Evolutionary conservation across 2,888 invertebrate species (phyloP).

Genomic region (Meiosimyza decipiens): DNA sequence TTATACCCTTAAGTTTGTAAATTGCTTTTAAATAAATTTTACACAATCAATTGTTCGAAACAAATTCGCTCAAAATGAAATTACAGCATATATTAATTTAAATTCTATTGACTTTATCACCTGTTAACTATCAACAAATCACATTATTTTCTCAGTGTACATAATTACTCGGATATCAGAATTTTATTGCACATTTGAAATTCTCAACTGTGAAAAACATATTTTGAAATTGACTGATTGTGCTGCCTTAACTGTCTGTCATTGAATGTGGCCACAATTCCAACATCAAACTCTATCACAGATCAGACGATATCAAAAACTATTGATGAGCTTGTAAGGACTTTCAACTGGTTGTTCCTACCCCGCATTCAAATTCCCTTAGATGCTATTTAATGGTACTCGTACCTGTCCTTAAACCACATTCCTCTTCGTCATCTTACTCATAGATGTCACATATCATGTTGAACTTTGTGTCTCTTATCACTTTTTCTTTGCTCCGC

Average conservation of each 20-base stretch:
- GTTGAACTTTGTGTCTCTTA: slow-evolving; percentile 29
- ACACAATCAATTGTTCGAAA: too few relatives aligned
- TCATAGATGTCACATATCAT: slow-evolving; percentile 37
- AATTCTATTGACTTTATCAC: background rate
- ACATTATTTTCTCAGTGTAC: background rate
- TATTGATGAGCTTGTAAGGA: slow-evolving; percentile 35
- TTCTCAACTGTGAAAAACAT: background rate
- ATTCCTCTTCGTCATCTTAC: slow-evolving; percentile 26
- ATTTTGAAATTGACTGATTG: slow-evolving; percentile 58
- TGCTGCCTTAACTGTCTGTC: slow-evolving; percentile 35
- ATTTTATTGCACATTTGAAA: slow-evolving; percentile 23
- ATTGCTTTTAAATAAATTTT: too few relatives aligned
- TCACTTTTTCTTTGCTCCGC: too few relatives aligned
- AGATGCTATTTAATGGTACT: slow-evolving; percentile 1
- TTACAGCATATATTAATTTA: too few relatives aligned
- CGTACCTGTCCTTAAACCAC: background rate
- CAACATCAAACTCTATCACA: slow-evolving; percentile 29
- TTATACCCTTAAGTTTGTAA: too few relatives aligned
- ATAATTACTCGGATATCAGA: background rate
- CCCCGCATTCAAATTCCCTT: slow-evolving; percentile 21
- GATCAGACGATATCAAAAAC: slow-evolving; percentile 29
- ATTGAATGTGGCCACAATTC: slow-evolving; percentile 33
- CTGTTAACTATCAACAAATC: background rate
- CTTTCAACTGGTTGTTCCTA: background rate
- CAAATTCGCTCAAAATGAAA: too few relatives aligned